Conservation (phyloP, 2,113 vertebrate species). For the Montifringilla adamsi region DNA sequence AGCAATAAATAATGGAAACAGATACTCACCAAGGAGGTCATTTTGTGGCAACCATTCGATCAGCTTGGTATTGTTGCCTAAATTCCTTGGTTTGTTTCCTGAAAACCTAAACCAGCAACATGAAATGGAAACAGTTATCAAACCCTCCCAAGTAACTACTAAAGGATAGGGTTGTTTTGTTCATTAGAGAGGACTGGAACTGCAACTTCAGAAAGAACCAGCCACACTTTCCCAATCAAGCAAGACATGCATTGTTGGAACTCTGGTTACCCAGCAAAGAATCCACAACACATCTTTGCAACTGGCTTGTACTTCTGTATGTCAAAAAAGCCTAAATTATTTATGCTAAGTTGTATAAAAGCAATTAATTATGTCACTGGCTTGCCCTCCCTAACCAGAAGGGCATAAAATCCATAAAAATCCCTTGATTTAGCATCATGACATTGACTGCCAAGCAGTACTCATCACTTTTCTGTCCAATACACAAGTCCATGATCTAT, state of each 20-base stretch:
- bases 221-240: background rate
- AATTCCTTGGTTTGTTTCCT: constrained; percentile 88
- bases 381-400: background rate
- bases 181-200: background rate
- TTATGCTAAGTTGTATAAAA: background rate
- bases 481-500: background rate
- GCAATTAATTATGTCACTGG: background rate
- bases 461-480: background rate
- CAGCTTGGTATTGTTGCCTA: constrained; percentile 96
- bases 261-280: background rate
- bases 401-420: rapidly evolving
- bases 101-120: constrained; percentile 83
- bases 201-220: background rate
- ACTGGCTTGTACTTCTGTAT: no score
- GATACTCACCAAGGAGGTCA: constrained; percentile 89
- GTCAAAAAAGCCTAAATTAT: background rate
- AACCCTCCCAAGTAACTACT: background rate
- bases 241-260: background rate
- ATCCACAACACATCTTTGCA: background rate
- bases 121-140: background rate
- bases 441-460: background rate
- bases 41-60: constrained; percentile 98
- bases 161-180: background rate
- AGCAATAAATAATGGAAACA: background rate
- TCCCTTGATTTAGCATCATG: rapidly evolving